These are phyloP conservation scores for Trichogramma dendrolimi DNA, from an alignment of 2,888 invertebrate genomes.

Conservation along the genomic window DNA sequence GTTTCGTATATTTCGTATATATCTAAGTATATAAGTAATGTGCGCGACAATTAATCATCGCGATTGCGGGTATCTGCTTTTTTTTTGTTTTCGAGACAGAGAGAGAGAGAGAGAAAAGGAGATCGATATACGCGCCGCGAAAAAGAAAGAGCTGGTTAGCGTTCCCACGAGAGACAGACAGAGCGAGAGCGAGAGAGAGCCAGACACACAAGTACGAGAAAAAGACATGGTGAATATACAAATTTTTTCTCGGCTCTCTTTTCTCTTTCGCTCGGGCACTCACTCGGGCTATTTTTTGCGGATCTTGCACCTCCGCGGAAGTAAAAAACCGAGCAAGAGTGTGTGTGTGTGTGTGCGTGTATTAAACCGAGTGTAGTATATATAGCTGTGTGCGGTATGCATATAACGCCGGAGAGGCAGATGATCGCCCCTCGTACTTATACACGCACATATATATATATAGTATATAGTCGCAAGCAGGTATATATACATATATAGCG, in stretches of 20 bases:
- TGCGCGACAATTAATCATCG: too few species aligned
- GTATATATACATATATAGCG: background rate
- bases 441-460: slow-evolving; percentile 2
- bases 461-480: slow-evolving; percentile 12
- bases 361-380: too few species aligned
- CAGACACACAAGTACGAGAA: too few species aligned
- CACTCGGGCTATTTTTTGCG: slow-evolving; percentile 16
- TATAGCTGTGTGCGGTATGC: too few species aligned
- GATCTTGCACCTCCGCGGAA: slow-evolving; percentile 28
- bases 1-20: too few species aligned
- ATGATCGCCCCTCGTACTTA: slow-evolving; percentile 18
- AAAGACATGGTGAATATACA: slow-evolving; percentile 29
- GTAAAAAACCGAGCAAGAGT: slow-evolving; percentile 24
- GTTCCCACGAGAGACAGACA: slow-evolving; percentile 25
- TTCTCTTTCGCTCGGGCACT: slow-evolving; percentile 4
- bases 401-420: slow-evolving; percentile 19
- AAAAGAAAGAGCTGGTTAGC: background rate
- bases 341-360: background rate
- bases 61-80: too few species aligned
- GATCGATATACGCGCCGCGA: too few species aligned
- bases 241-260: slow-evolving; percentile 26
- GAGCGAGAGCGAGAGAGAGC: too few species aligned
- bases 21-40: too few species aligned
- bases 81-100: too few species aligned
- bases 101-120: too few species aligned